Evolutionary conservation across 2,113 vertebrate genomes (phyloP), one percentile per base, ranked within the genome.

Genomic region (Phainopepla nitens): DNA sequence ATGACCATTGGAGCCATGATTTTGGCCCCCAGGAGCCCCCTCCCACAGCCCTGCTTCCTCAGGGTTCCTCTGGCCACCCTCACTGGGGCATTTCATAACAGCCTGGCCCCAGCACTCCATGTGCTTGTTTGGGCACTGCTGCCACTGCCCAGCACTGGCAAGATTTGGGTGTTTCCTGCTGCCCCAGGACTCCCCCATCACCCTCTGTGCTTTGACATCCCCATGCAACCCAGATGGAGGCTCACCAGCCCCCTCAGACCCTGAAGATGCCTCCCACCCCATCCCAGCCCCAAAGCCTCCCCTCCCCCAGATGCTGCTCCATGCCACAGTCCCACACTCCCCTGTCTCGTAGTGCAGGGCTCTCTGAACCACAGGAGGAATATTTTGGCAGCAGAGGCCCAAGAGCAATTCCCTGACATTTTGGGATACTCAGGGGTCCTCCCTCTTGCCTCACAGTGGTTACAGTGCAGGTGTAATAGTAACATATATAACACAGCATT

Each of bases 1-100:
- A 41, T 1, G 3, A 44, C 7, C 3, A 31, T 17, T n/a, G 56
- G 31, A 72, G 31, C n/a, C 0, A 1, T 4, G 29, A 22, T 53
- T 83, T 65, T 56, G 61, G 47, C 31, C 50, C 54, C 33, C 60
- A 41, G 23, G 17, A 85, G 18, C 29, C 39, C 25, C 4, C 21
- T 78, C 45, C 29, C 61, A 45, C 51, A 45, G 19, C 64, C 31
- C 50, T 53, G 68, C 45, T 45, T 14, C 45, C 82, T 68, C 73
- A 57, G 71, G 17, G 20, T 35, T 44, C 36, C 62, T 93, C 58
- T 42, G 15, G 36, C 28, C 12, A 3, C 31, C 44, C 39, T 82
- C 15, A 4, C 11, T 2, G 4, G 29, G 45, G 39, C 21, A 7
- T 87, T 89, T 70, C 14, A 2, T 24, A 78, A 53, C 24, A 70